Evolutionary conservation across 2,797 vertebrate species (phyloP).

Genomic region (Sebastes oblongus): DNA sequence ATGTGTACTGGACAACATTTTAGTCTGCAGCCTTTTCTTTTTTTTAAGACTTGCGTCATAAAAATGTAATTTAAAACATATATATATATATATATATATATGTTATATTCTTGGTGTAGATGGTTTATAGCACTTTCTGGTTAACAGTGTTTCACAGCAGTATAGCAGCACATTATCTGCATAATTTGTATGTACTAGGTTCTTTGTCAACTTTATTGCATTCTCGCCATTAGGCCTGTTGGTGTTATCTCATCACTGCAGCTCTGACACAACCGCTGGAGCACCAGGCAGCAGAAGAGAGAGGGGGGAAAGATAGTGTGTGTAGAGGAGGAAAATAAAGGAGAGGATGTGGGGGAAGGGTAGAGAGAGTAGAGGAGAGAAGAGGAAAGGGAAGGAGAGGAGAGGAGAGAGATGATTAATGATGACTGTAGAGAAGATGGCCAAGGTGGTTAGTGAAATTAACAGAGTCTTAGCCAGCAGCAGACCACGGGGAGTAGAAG

Average conservation of each 20-base stretch:
- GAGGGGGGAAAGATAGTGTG: conserved; percentile 20
- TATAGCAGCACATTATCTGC: conserved; percentile 18
- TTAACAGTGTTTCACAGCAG: conserved; percentile 8
- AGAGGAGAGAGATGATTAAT: conserved; percentile 73
- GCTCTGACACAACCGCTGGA: conserved; percentile 49
- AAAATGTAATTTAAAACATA: background rate
- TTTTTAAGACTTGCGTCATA: background rate
- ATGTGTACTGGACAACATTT: background rate
- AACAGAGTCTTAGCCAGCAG: conserved; percentile 75
- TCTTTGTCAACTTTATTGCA: conserved; percentile 54
- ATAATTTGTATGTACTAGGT: conserved; percentile 26
- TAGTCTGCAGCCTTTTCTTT: background rate
- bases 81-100: background rate
- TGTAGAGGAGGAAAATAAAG: conserved; percentile 42
- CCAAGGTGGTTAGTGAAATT: conserved; percentile 79
- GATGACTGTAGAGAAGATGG: conserved; percentile 68
- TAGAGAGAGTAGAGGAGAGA: background rate
- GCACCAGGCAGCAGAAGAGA: conserved; percentile 39
- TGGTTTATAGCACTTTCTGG: background rate
- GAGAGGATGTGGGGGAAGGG: conserved; percentile 41
- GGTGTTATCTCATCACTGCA: conserved; percentile 69
- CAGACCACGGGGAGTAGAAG: conserved; percentile 63
- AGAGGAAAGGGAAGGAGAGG: conserved; percentile 35
- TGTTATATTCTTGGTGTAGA: background rate
- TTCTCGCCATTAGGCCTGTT: conserved; percentile 46